Evolutionary conservation across 2,797 vertebrate species (phyloP).

Genomic region (Cirrhinus mrigala): DNA sequence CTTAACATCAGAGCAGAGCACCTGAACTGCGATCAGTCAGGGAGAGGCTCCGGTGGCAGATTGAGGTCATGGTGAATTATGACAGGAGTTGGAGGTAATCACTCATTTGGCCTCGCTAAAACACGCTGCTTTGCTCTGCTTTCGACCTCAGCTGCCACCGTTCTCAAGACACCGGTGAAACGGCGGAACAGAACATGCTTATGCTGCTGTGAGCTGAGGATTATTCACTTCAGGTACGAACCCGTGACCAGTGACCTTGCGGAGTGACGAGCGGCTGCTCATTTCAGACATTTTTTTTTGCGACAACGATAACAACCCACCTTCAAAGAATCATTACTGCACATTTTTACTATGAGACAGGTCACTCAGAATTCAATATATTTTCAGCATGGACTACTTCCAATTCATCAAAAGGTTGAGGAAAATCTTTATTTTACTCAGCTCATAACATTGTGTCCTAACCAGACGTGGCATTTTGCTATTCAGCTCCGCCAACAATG

Average conservation of each 20-base stretch:
- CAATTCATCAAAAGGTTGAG: not conserved
- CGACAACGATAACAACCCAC: not conserved
- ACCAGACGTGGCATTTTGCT: not conserved
- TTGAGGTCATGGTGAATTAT: slow-evolving; percentile 87
- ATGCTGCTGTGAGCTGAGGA: slow-evolving; percentile 66
- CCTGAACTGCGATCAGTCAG: slow-evolving; percentile 81
- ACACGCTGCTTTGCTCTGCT: slow-evolving; percentile 62
- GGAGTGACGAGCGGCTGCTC: slow-evolving; percentile 50
- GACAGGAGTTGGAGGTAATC: slow-evolving; percentile 81
- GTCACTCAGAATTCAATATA: not conserved
- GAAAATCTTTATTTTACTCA: not conserved
- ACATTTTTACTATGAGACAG: not conserved
- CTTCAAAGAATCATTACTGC: slow-evolving; percentile 6
- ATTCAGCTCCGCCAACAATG: not conserved
- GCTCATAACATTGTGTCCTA: not conserved
- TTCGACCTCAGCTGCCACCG: slow-evolving; percentile 75
- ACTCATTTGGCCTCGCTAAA: slow-evolving; percentile 79
- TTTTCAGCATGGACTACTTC: not conserved
- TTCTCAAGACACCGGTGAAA: slow-evolving; percentile 72
- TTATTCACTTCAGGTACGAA: slow-evolving; percentile 72
- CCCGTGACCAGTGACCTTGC: slow-evolving; percentile 75
- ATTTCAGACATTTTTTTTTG: not conserved
- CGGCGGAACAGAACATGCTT: slow-evolving; percentile 60
- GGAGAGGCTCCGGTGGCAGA: slow-evolving; percentile 76
- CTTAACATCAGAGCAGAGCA: slow-evolving; percentile 76